A percentile compares a stretch with the other conserved stretches of the same genome.
Evolutionary conservation across 2,113 vertebrate species (phyloP).

Genomic region (Aptenodytes patagonicus): DNA sequence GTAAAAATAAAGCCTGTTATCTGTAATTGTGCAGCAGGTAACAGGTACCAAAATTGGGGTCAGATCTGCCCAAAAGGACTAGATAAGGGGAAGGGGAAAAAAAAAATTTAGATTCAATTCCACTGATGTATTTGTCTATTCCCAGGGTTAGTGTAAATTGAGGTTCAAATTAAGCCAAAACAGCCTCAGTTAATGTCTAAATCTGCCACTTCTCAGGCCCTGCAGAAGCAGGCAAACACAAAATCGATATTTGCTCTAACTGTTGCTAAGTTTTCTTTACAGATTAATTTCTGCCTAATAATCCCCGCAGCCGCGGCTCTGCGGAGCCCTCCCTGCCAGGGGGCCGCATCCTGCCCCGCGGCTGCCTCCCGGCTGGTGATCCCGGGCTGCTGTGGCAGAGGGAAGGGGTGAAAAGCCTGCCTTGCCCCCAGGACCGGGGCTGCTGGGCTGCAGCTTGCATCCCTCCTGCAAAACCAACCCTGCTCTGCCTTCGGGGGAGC

Average conservation of each 20-base stretch:
- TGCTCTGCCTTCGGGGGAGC: neutral
- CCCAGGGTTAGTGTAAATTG: neutral
- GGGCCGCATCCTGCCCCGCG: fast-evolving
- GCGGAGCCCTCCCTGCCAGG: fast-evolving
- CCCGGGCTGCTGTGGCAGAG: neutral
- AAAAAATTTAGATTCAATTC: neutral
- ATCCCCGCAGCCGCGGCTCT: neutral
- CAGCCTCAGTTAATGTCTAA: neutral
- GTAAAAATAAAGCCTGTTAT: neutral
- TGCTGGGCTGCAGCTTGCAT: neutral
- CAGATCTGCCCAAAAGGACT: neutral
- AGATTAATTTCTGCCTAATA: neutral
- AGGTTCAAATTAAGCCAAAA: conserved; percentile 13
- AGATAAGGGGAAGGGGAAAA: neutral
- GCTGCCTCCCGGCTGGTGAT: fast-evolving
- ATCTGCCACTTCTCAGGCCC: neutral
- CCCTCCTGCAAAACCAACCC: neutral
- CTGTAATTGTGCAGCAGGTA: neutral
- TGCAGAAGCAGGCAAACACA: neutral
- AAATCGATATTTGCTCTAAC: conserved; percentile 25
- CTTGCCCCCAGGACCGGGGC: neutral
- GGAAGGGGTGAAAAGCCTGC: neutral
- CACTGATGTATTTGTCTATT: neutral
- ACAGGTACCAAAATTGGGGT: neutral
- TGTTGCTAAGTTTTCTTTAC: conserved; percentile 7